These are phyloP conservation scores for Diorhabda elongata DNA, from an alignment of 1,140 invertebrate species.

Conservation along the genomic window DNA sequence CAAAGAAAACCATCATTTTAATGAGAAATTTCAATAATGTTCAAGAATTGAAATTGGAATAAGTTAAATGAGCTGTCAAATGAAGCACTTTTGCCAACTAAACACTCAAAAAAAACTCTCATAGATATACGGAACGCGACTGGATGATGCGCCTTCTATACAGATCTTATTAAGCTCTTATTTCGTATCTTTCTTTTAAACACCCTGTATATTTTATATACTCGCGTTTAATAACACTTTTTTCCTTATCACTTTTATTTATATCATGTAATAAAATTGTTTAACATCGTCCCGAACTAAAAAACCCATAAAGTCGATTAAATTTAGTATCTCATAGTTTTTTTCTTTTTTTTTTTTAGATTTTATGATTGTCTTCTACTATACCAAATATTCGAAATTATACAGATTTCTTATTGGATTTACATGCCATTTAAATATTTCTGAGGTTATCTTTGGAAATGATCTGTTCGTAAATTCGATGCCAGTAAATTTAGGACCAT, in stretches of 20 bases:
- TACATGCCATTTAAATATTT: conserved; percentile 14
- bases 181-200: too few species aligned
- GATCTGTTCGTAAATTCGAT: conserved; percentile 6
- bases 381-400: neutral
- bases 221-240: neutral
- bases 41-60: too few species aligned
- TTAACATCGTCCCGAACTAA: neutral
- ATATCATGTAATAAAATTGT: neutral
- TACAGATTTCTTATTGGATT: conserved; percentile 4
- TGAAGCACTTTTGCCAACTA: too few species aligned
- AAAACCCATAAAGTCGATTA: conserved; percentile 1
- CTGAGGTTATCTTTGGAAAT: conserved; percentile 3
- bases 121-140: too few species aligned
- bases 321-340: neutral
- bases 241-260: neutral
- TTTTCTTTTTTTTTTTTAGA: neutral
- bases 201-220: too few species aligned
- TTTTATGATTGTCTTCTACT: conserved; percentile 1
- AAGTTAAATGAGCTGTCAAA: too few species aligned
- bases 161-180: too few species aligned
- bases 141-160: too few species aligned
- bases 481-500: neutral
- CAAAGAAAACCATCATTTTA: too few species aligned
- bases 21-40: too few species aligned
- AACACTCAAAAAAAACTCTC: too few species aligned